A percentile compares a stretch with the other conserved stretches of the same genome.
Evolutionary conservation across 2,888 invertebrate genomes (phyloP).

Genomic region (Lypha dubia): DNA sequence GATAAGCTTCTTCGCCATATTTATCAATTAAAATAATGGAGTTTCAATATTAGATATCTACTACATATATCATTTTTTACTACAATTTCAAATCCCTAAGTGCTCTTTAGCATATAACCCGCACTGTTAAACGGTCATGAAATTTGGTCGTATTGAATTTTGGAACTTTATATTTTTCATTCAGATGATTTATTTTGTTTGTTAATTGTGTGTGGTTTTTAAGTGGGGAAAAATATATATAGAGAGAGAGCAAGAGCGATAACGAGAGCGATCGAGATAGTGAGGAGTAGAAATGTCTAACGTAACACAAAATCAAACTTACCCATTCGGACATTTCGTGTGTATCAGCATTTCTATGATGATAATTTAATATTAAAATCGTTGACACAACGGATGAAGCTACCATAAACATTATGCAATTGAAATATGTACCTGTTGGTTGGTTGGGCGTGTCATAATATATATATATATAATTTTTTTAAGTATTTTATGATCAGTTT

Average conservation of each 20-base stretch:
- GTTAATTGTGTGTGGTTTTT: conserved; percentile 16
- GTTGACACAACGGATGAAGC: conserved; percentile 99
- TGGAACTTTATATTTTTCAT: background rate
- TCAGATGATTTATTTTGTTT: background rate
- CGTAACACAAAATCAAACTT: conserved; percentile 82
- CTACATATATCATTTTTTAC: background rate
- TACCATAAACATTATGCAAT: conserved; percentile 99
- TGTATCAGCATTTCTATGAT: conserved; percentile 98
- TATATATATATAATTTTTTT: conserved; percentile 62
- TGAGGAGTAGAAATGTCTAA: conserved; percentile 40
- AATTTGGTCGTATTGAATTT: conserved; percentile 11
- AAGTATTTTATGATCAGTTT: conserved; percentile 63
- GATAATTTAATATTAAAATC: conserved; percentile 98
- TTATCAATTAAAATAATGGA: too few relatives aligned
- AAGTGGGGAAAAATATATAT: too few relatives aligned
- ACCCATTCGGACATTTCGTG: conserved; percentile 99
- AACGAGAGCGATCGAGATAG: conserved; percentile 26
- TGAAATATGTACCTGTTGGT: conserved; percentile 95
- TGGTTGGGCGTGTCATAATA: conserved; percentile 82
- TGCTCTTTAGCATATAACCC: conserved; percentile 15
- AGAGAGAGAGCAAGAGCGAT: too few relatives aligned
- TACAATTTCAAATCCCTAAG: background rate
- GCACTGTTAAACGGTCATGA: background rate
- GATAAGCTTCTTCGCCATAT: too few relatives aligned
- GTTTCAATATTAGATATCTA: too few relatives aligned